Conservation (phyloP, 2,797 vertebrate genomes). For the Xyrichtys novacula region DNA sequence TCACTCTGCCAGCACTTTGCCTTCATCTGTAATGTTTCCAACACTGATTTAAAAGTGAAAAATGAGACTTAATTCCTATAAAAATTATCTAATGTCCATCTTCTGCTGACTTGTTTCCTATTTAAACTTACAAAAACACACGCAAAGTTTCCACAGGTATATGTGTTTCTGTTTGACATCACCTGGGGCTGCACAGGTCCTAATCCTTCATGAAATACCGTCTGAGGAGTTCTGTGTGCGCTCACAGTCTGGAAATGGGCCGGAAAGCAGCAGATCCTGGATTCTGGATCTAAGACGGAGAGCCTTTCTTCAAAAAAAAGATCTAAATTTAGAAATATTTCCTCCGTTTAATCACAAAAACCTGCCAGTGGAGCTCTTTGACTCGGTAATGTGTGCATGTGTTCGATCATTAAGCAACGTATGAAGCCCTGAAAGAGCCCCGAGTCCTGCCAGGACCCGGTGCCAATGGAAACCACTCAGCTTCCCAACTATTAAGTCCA, state of each 20-base stretch:
- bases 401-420: not conserved
- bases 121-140: slow-evolving; percentile 45
- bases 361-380: not conserved
- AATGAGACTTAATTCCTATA: too few relatives aligned
- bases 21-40: too few relatives aligned
- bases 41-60: not conserved
- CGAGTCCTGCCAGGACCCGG: not conserved
- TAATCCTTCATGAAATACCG: slow-evolving; percentile 63
- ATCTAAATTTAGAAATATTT: not conserved
- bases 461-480: slow-evolving; percentile 5
- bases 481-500: not conserved
- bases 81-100: slow-evolving; percentile 2
- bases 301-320: slow-evolving; percentile 4
- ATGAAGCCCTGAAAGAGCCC: not conserved
- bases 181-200: slow-evolving; percentile 32
- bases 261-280: slow-evolving; percentile 8
- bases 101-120: slow-evolving; percentile 38
- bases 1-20: not conserved
- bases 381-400: not conserved
- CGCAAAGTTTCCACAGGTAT: slow-evolving; percentile 48
- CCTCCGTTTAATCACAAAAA: not conserved
- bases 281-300: not conserved
- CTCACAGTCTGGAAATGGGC: slow-evolving; percentile 23
- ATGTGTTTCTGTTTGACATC: slow-evolving; percentile 54
- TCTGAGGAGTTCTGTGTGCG: slow-evolving; percentile 11